Base-by-base conservation (phyloP, 1,140 invertebrate genomes). In the Anastatus disparis region DNA sequence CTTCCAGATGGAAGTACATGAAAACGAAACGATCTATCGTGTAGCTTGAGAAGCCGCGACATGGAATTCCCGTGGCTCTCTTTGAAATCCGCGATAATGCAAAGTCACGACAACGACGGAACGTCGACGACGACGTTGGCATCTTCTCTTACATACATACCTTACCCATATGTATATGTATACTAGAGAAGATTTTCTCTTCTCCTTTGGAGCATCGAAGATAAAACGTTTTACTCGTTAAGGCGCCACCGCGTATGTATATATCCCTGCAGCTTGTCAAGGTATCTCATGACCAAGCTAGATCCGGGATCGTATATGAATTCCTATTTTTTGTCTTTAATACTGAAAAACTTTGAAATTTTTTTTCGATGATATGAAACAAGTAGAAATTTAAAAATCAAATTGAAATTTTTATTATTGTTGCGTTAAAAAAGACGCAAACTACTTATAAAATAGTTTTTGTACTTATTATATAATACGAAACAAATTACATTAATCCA, bases 31-130 rank as follows among this genome's bases (percentile, higher is more conserved):
- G 55, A 61, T 69, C 66, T 15, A 69, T 69, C 66, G 55, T 69
- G 22, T 15, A 44, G 46, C 44, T 40, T 17, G 38, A 20, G 63
- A 44, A 48, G 13, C 27, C 17, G 42, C 46, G 61, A 71, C 69
- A 71, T 53, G 61, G 29, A 71, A 71, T 71, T 71, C 69, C 61
- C 69, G 69, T 71, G 69, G 69, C 69, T 64, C 52, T 63, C 69
- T 58, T 48, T 58, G 52, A 48, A 48, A 56, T 50, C 53, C 46
- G 61, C 52, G 61, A 64, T 56, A 71, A 71, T 71, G 69, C 59
- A 56, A 44, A 71, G 40, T 71, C 69, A 72, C 70, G 44, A 42
- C 2, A 24, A 26, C 38, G 42, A 17, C 48, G 58, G n/a, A 2
- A 10, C n/a, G 24, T n/a, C 35, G 26, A 15, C 61, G 42, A 29